A percentile compares a stretch with the other conserved stretches of the same genome.
These are phyloP conservation scores for Drosophila lacteicornis DNA, from an alignment of 1,140 invertebrate genomes.

Conservation along the genomic window DNA sequence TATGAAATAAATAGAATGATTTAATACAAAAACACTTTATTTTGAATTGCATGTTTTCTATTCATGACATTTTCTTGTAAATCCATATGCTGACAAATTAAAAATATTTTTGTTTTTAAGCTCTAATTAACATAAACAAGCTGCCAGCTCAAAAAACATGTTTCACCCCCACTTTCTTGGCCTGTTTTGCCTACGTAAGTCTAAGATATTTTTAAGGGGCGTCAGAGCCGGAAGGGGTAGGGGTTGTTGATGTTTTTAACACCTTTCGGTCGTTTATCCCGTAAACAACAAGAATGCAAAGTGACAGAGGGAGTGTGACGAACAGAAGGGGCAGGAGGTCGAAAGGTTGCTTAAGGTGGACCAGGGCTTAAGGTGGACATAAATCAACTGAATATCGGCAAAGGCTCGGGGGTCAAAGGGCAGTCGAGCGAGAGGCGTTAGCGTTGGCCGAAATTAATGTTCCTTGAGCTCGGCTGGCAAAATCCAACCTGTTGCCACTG, in stretches of 20 bases:
- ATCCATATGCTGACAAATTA: neutral
- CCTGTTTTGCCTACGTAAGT: slow-evolving; percentile 12
- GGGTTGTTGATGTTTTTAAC: slow-evolving; percentile 31
- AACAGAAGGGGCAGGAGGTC: slow-evolving; percentile 20
- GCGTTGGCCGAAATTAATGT: slow-evolving; percentile 58
- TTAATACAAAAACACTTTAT: neutral
- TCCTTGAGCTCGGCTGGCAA: slow-evolving; percentile 33
- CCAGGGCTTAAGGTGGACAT: slow-evolving; percentile 13
- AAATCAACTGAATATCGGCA: slow-evolving; percentile 26
- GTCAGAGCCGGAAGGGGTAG: neutral
- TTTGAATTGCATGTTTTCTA: too few species aligned
- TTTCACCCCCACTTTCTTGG: neutral
- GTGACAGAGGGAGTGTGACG: slow-evolving; percentile 62
- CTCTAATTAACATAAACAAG: slow-evolving; percentile 24
- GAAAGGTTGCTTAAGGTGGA: slow-evolving; percentile 13
- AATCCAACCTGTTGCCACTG: slow-evolving; percentile 76
- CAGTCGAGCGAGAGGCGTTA: slow-evolving; percentile 47
- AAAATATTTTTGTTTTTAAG: neutral
- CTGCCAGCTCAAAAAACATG: neutral
- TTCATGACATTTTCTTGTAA: neutral
- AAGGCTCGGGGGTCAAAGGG: slow-evolving; percentile 8
- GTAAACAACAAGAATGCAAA: slow-evolving; percentile 78
- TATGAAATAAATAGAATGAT: neutral
- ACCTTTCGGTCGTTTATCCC: slow-evolving; percentile 59
- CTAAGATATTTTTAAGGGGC: neutral